These are phyloP conservation scores for Platynereis dumerilii DNA, from an alignment of 2,888 invertebrate genomes.

Conservation along the genomic window DNA sequence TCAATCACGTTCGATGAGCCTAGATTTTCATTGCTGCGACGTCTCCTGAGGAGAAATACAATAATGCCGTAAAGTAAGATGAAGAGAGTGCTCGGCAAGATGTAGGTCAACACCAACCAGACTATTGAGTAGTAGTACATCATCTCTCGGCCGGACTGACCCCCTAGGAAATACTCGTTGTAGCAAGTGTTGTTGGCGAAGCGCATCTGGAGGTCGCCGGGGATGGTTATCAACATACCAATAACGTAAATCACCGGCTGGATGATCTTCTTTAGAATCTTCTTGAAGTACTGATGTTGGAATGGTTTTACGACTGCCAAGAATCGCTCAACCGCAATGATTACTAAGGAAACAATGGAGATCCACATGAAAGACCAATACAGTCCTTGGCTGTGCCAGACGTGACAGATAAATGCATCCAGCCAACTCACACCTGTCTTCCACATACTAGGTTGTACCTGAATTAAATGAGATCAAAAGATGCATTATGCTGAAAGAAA, in stretches of 20 bases:
- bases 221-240: background rate
- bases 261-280: background rate
- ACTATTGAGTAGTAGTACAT: conserved; percentile 1
- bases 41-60: background rate
- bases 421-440: background rate
- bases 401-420: background rate
- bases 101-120: background rate
- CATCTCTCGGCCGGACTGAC: background rate
- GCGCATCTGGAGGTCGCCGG: background rate
- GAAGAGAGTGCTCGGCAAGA: background rate
- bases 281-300: conserved; percentile 1
- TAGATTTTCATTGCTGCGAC: background rate
- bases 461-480: background rate
- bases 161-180: background rate
- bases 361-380: conserved; percentile 1
- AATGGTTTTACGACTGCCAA: background rate
- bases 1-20: background rate
- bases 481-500: too few relatives aligned
- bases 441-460: conserved; percentile 1
- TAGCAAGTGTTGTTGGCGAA: background rate
- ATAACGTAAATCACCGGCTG: background rate
- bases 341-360: background rate
- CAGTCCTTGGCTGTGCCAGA: background rate
- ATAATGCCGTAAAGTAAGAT: background rate
- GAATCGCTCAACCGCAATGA: background rate